Percentiles rank a stretch among this genome's conserved stretches.
Conservation (phyloP, 2,113 vertebrate species). For the Cercopithecus mona region DNA sequence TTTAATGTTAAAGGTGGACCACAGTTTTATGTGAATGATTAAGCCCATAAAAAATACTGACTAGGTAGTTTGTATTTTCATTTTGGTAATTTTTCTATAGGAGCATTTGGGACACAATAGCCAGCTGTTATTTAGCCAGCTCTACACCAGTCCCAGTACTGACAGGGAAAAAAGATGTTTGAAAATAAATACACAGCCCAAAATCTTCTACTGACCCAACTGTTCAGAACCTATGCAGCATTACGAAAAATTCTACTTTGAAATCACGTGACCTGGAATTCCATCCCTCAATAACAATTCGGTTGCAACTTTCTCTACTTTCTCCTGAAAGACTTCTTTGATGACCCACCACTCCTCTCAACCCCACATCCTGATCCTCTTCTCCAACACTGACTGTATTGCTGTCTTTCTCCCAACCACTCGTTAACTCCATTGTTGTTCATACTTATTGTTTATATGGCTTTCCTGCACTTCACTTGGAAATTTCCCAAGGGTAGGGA, state of each 20-base stretch:
- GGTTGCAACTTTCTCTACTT: not conserved
- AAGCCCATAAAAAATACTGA: not conserved
- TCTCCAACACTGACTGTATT: not conserved
- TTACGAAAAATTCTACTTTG: not conserved
- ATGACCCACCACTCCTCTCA: rapidly evolving
- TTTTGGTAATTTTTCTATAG: not conserved
- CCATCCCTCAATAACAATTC: not conserved
- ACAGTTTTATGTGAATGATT: not conserved
- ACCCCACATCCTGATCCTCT: not conserved
- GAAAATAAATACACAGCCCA: not conserved
- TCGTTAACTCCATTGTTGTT: not conserved
- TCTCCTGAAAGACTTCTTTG: not conserved
- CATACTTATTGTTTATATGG: not conserved
- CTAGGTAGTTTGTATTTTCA: not conserved
- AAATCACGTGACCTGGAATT: not conserved
- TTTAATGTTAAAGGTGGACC: not conserved
- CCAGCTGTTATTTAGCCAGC: not conserved
- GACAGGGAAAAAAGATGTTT: not conserved
- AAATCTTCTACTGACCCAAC: not conserved
- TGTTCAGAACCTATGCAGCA: not conserved
- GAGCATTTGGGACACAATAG: not conserved
- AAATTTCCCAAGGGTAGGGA: not conserved
- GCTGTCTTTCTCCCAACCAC: not conserved
- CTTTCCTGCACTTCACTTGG: not conserved
- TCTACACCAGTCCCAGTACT: not conserved